A percentile compares a stretch with the other conserved stretches of the same genome.
Evolutionary conservation across 2,888 invertebrate species (phyloP).

Genomic region (Torymus texanus): DNA sequence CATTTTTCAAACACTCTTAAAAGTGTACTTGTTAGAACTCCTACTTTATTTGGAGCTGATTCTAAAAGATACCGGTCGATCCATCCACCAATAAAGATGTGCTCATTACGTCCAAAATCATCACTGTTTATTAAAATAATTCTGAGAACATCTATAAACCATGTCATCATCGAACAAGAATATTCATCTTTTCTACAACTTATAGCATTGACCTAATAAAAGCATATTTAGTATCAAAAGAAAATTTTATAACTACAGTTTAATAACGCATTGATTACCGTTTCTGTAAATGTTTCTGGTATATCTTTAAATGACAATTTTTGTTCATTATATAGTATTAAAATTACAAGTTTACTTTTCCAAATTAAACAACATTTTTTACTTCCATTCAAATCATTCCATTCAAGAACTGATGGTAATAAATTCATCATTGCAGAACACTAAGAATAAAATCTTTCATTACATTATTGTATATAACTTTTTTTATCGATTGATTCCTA

Average conservation of each 20-base stretch:
- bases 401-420: conserved; percentile 65
- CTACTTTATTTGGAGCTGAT: conserved; percentile 66
- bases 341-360: conserved; percentile 68
- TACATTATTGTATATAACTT: not conserved
- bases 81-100: conserved; percentile 70
- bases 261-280: conserved; percentile 57
- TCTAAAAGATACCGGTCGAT: conserved; percentile 70
- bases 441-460: conserved; percentile 57
- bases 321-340: conserved; percentile 68
- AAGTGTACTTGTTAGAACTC: conserved; percentile 64
- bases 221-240: not conserved
- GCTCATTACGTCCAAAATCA: conserved; percentile 64
- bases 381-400: conserved; percentile 57
- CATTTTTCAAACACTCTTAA: conserved; percentile 66
- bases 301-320: conserved; percentile 57
- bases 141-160: conserved; percentile 68
- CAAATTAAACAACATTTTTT: conserved; percentile 66
- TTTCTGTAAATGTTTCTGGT: conserved; percentile 61
- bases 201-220: conserved; percentile 65
- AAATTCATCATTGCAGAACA: conserved; percentile 69
- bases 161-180: conserved; percentile 68
- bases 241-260: conserved; percentile 24
- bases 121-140: conserved; percentile 63
- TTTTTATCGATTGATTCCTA: not conserved
- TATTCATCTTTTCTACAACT: conserved; percentile 69